Percentiles rank a stretch among this genome's conserved stretches.
Evolutionary conservation across 1,140 invertebrate species (phyloP).

Genomic region (Gryon sp.): DNA sequence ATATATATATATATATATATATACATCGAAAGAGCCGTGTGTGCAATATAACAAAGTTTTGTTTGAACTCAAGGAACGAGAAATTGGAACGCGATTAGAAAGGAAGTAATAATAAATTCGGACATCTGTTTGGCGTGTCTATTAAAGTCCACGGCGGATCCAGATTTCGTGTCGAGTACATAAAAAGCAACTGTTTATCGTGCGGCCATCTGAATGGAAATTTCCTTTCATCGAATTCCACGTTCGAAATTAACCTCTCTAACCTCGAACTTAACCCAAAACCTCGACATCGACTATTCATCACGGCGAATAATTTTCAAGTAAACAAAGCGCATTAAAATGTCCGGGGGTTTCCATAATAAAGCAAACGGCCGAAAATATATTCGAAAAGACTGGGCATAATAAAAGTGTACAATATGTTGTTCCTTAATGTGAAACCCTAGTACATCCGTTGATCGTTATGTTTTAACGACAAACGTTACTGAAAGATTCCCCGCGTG

Average conservation of each 20-base stretch:
- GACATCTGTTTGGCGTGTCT: conserved; percentile 10
- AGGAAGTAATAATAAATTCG: conserved; percentile 26
- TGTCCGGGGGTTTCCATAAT: conserved; percentile 55
- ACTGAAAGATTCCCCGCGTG: conserved; percentile 57
- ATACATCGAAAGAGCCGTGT: no score
- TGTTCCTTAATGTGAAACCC: conserved; percentile 61
- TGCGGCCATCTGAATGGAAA: conserved; percentile 52
- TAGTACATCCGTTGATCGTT: conserved; percentile 63
- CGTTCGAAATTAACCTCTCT: conserved; percentile 50
- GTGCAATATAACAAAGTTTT: no score
- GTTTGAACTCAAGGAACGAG: background rate
- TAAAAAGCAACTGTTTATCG: conserved; percentile 55
- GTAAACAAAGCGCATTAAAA: conserved; percentile 62
- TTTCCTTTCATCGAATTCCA: conserved; percentile 58
- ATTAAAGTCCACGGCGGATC: conserved; percentile 40
- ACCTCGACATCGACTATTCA: conserved; percentile 54
- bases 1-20: no score
- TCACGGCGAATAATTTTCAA: conserved; percentile 58
- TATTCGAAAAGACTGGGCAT: conserved; percentile 32
- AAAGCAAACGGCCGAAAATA: conserved; percentile 54
- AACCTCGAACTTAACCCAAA: conserved; percentile 44
- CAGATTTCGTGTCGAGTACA: conserved; percentile 51
- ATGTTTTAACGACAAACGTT: conserved; percentile 64
- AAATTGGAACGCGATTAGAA: background rate
- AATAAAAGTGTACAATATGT: conserved; percentile 64